A percentile compares a stretch with the other conserved stretches of the same genome.
phyloP scores from a whole-genome alignment of 2,888 invertebrate genomes.

The Taenaris catops region DNA sequence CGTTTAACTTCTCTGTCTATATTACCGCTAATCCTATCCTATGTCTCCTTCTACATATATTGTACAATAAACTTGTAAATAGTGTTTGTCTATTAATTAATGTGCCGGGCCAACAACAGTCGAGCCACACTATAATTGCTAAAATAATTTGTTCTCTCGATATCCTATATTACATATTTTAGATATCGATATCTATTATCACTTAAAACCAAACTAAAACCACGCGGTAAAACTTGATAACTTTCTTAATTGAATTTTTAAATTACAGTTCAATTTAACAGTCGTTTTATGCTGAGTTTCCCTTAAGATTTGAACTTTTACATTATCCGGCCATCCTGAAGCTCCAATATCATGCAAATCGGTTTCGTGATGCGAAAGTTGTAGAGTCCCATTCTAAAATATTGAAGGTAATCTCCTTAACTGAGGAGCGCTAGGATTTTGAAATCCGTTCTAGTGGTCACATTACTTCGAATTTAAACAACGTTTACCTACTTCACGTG shows the following conservation, averaged over 20 bases:
- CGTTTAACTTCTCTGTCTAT: too few species aligned
- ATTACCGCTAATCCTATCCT: too few species aligned
- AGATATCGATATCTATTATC: too few species aligned
- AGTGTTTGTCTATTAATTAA: too few species aligned
- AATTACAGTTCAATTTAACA: not conserved
- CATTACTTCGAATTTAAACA: conserved; percentile 34
- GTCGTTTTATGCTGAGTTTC: conserved; percentile 2
- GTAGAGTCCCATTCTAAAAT: conserved; percentile 39
- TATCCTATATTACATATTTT: too few species aligned
- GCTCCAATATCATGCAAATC: conserved; percentile 58
- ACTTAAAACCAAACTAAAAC: too few species aligned
- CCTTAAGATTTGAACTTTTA: conserved; percentile 11
- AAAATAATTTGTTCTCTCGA: too few species aligned
- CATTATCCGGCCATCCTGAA: conserved; percentile 21
- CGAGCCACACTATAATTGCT: too few species aligned
- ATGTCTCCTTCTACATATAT: too few species aligned
- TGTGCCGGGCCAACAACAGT: too few species aligned
- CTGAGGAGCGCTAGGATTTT: conserved; percentile 30
- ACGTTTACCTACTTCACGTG: too few species aligned
- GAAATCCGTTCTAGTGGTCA: conserved; percentile 17
- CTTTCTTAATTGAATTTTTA: not conserved
- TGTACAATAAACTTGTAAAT: too few species aligned
- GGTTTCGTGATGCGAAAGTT: conserved; percentile 29
- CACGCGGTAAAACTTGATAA: not conserved
- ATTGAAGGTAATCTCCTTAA: conserved; percentile 52